Evolutionary conservation across 2,113 vertebrate genomes (phyloP), one percentile per base, ranked within the genome.

Genomic region (Pholis gunnellus): DNA sequence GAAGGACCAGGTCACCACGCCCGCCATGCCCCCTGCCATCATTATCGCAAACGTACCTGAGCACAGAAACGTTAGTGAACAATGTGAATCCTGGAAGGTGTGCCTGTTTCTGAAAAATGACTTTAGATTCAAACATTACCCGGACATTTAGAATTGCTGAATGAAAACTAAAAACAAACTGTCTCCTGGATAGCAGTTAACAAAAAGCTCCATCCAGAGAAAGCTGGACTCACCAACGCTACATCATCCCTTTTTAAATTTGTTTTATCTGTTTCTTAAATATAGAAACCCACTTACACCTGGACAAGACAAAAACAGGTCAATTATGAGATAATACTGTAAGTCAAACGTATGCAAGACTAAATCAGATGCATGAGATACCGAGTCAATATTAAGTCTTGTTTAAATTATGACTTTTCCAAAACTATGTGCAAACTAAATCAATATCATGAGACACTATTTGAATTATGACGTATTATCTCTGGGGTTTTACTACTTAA

Each of bases 1-100:
- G 2, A 85, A 79, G 2, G 84, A 84, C 96, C 97, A 97, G 9
- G 95, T 96, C 44, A 92, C 52, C 15, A 95, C 93, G 4, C 96
- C 96, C 0, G 96, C 95, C 1, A 91, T 65, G 4, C 96, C 97
- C 0, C 96, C 97, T 0, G 96, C 96, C 82, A 96, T 66, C 38
- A 97, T 36, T 67, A 97, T 94, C 0, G 92, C 92, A 69, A 84
- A 81, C 0, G 93, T 91, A 29, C 94, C 96, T 97, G 82, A 40
- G 31, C 36, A 25, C 10, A 38, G 65, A 29, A 29, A 75, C 14
- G 9, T 20, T 2, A 2, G 6, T 9, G 22, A 0, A 27, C 15
- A 22, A 9, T 77, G 34, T 14, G 6, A 67, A 25, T 36, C 13
- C 27, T 4, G 42, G 7, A 72, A 59, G 29, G 42, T 11, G 4